These are phyloP conservation scores for Prionailurus viverrinus DNA, from an alignment of 2,113 vertebrate species.

Conservation along the genomic window DNA sequence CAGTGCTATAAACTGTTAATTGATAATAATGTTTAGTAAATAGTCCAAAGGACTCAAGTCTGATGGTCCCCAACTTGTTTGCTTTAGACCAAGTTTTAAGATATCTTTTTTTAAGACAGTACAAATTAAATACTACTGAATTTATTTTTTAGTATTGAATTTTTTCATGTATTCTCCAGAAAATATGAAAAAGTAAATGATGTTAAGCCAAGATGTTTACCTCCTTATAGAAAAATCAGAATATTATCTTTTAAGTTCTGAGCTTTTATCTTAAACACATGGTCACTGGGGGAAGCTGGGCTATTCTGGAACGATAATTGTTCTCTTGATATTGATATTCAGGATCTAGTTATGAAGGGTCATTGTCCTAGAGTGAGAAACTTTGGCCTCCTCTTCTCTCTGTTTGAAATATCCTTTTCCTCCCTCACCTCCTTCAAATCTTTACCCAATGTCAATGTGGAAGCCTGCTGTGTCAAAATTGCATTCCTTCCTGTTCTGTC, in stretches of 20 bases:
- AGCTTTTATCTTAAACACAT: neutral
- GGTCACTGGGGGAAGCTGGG: neutral
- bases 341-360: neutral
- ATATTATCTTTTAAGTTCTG: neutral
- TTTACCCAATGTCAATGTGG: neutral
- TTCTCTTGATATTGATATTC: neutral
- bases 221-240: neutral
- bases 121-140: neutral
- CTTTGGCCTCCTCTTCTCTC: neutral
- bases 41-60: neutral
- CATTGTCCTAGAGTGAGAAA: neutral
- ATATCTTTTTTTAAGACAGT: neutral
- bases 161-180: conserved; percentile 11
- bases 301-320: neutral
- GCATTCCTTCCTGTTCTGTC: neutral
- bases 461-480: neutral
- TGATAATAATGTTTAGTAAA: neutral
- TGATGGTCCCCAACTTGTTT: neutral
- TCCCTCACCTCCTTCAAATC: neutral
- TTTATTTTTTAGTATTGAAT: neutral
- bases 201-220: neutral
- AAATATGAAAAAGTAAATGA: neutral
- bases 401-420: neutral
- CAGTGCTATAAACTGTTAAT: neutral
- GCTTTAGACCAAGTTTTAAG: neutral